Percentiles rank a stretch among this genome's conserved stretches.
Conservation (phyloP, 2,888 invertebrate genomes). For the Ecliptopera silaceata region DNA sequence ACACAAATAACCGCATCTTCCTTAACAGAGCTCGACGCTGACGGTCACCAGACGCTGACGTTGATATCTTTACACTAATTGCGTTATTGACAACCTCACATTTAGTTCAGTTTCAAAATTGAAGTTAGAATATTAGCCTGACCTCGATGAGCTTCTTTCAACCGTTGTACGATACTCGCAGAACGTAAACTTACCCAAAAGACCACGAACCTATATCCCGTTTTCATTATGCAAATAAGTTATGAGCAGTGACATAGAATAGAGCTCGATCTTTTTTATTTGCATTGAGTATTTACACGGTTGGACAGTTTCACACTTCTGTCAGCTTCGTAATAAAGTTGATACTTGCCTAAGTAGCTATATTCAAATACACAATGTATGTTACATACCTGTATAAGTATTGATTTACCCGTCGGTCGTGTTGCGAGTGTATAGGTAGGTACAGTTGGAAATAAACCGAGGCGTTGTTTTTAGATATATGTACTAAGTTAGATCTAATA, state of each 20-base stretch:
- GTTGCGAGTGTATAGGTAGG: no score
- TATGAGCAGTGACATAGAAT: constrained; percentile 41
- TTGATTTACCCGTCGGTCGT: not conserved
- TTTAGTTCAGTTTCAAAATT: constrained; percentile 65
- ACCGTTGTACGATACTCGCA: constrained; percentile 17
- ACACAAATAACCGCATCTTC: constrained; percentile 78
- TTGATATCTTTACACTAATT: constrained; percentile 80
- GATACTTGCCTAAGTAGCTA: not conserved
- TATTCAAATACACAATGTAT: constrained; percentile 1
- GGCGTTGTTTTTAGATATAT: no score
- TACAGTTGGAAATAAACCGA: no score
- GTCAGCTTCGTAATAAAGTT: not conserved
- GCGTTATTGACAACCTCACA: constrained; percentile 75
- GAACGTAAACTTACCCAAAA: constrained; percentile 25
- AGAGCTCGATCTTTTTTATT: constrained; percentile 55
- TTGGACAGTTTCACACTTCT: constrained; percentile 43
- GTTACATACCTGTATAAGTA: not conserved
- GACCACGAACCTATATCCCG: constrained; percentile 15
- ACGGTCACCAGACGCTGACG: constrained; percentile 72
- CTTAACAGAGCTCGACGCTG: constrained; percentile 63
- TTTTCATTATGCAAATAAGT: constrained; percentile 61
- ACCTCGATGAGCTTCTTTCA: constrained; percentile 35
- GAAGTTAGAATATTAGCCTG: constrained; percentile 31
- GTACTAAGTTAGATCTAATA: not conserved
- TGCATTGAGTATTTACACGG: constrained; percentile 54